A percentile compares a stretch with the other conserved stretches of the same genome.
Conservation (phyloP, 2,888 invertebrate species). For the Spilosoma lubricipeda region DNA sequence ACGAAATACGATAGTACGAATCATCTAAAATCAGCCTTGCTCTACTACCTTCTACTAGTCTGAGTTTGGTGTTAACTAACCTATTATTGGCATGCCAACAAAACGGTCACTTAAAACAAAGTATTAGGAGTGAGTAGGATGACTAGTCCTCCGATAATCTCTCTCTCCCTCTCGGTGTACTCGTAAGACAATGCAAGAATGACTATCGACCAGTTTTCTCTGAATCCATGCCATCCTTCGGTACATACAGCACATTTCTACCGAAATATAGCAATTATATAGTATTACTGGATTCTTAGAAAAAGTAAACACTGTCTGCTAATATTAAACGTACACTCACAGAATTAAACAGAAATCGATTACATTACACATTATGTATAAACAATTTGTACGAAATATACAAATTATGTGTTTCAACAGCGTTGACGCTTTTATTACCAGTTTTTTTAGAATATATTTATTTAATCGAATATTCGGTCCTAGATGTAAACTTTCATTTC, state of each 20-base stretch:
- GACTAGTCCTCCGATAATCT: too few relatives aligned
- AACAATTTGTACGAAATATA: constrained; percentile 18
- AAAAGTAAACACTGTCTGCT: constrained; percentile 2
- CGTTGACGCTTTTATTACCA: constrained; percentile 27
- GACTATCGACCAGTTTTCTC: not conserved
- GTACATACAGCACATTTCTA: not conserved
- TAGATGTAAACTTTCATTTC: not conserved
- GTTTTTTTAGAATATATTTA: not conserved
- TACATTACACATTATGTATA: constrained; percentile 24
- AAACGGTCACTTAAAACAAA: too few relatives aligned
- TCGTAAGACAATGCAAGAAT: too few relatives aligned
- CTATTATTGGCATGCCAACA: too few relatives aligned
- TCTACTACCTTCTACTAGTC: too few relatives aligned
- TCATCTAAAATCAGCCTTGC: too few relatives aligned
- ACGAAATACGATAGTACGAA: too few relatives aligned
- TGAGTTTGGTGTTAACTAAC: too few relatives aligned
- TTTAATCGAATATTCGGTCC: constrained; percentile 1
- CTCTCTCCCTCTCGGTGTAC: too few relatives aligned
- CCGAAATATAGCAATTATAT: not conserved
- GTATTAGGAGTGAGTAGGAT: too few relatives aligned
- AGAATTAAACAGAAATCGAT: constrained; percentile 24
- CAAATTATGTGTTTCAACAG: constrained; percentile 14
- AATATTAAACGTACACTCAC: constrained; percentile 14
- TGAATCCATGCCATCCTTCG: not conserved
- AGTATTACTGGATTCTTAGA: not conserved